phyloP scores from a whole-genome alignment of 1,140 invertebrate species.

The Cotesia vestalis region DNA sequence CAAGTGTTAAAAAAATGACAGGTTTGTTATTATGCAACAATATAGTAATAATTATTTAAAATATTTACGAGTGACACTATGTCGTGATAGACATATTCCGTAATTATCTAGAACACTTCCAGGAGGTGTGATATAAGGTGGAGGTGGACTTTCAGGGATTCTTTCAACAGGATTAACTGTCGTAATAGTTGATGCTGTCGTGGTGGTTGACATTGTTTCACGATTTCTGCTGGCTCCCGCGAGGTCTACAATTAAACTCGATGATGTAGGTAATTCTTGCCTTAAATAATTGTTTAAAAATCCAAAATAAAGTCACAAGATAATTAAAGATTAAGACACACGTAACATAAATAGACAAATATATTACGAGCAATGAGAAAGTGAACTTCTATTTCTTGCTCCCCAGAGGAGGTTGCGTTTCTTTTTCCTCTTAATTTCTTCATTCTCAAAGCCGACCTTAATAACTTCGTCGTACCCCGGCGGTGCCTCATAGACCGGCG shows the following conservation, averaged over 20 bases:
- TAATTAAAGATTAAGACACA: too few species aligned
- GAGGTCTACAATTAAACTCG: constrained; percentile 26
- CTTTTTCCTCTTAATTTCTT: constrained; percentile 44
- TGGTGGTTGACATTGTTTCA: constrained; percentile 31
- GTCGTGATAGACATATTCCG: constrained; percentile 31
- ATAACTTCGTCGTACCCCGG: constrained; percentile 77
- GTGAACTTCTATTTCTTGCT: constrained; percentile 45
- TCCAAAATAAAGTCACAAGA: background rate
- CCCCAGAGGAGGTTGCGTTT: constrained; percentile 37
- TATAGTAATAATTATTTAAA: background rate
- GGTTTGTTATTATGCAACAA: background rate
- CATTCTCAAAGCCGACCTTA: constrained; percentile 65
- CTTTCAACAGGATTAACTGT: constrained; percentile 25
- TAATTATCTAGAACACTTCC: constrained; percentile 48
- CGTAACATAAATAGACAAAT: too few species aligned
- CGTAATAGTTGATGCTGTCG: background rate
- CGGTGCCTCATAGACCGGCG: constrained; percentile 76
- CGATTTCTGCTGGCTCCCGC: constrained; percentile 38
- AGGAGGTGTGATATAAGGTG: constrained; percentile 60
- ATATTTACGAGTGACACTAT: constrained; percentile 41
- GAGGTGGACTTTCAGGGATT: constrained; percentile 58
- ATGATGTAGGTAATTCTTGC: background rate
- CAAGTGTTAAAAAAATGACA: too few species aligned
- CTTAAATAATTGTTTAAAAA: background rate
- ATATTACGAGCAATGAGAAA: constrained; percentile 52